Evolutionary conservation across 1,140 invertebrate species (phyloP).

Genomic region (Acromyrmex charruanus): DNA sequence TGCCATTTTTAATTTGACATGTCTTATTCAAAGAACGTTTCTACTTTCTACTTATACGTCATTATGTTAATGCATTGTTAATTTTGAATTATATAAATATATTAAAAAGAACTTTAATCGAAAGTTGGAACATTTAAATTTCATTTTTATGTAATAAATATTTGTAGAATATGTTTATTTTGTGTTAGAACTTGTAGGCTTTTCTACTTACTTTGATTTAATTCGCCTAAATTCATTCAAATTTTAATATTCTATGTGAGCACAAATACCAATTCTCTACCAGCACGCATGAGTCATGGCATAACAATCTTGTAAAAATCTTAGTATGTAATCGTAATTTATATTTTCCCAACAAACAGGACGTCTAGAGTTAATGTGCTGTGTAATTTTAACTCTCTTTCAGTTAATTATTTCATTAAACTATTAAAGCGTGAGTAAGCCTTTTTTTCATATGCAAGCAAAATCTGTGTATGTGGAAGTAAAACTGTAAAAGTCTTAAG

Average conservation of each 20-base stretch:
- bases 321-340: constrained; percentile 37
- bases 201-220: no score
- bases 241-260: constrained; percentile 63
- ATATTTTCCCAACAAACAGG: constrained; percentile 70
- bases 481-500: constrained; percentile 6
- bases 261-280: constrained; percentile 46
- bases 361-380: constrained; percentile 70
- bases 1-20: no score
- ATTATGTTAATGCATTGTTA: no score
- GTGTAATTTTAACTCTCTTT: constrained; percentile 58
- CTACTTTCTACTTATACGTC: no score
- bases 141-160: no score
- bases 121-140: no score
- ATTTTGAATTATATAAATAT: no score
- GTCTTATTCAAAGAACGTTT: no score
- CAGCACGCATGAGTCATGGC: constrained; percentile 69
- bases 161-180: no score
- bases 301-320: constrained; percentile 45
- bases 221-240: no score
- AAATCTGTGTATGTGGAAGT: constrained; percentile 65
- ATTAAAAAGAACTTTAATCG: no score
- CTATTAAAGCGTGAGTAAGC: constrained; percentile 70
- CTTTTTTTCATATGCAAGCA: constrained; percentile 68
- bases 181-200: no score
- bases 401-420: constrained; percentile 66